A percentile compares a stretch with the other conserved stretches of the same genome.
phyloP scores from a whole-genome alignment of 2,797 vertebrate genomes.

The Acanthornis magna region DNA sequence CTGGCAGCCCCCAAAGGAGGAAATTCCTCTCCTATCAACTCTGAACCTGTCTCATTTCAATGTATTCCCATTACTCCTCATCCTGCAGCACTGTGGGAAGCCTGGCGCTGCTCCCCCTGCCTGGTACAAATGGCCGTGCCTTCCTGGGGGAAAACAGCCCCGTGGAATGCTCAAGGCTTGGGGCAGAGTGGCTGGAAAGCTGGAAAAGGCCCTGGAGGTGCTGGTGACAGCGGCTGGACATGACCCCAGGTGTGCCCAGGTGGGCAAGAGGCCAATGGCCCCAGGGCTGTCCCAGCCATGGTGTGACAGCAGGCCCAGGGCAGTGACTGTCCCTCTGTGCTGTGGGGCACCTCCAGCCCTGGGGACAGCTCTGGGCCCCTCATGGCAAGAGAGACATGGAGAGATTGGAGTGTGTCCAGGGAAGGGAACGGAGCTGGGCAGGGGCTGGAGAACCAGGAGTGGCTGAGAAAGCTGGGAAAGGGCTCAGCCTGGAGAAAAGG shows the following conservation, averaged over 20 bases:
- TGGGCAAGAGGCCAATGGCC: background rate
- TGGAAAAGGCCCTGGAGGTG: background rate
- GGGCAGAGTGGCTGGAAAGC: background rate
- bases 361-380: background rate
- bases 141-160: background rate
- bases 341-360: background rate
- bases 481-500: background rate
- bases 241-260: background rate
- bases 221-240: background rate
- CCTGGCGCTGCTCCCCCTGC: background rate
- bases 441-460: background rate
- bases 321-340: background rate
- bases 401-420: background rate
- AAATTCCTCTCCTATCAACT: background rate
- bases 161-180: rapidly evolving
- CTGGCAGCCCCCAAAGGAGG: background rate
- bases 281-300: background rate
- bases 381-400: background rate
- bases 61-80: background rate
- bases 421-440: background rate
- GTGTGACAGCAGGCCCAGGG: background rate
- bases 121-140: rapidly evolving
- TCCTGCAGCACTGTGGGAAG: background rate
- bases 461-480: background rate
- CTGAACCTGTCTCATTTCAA: background rate